phyloP scores from a whole-genome alignment of 1,140 invertebrate species.

The Meloidogyne exigua region DNA sequence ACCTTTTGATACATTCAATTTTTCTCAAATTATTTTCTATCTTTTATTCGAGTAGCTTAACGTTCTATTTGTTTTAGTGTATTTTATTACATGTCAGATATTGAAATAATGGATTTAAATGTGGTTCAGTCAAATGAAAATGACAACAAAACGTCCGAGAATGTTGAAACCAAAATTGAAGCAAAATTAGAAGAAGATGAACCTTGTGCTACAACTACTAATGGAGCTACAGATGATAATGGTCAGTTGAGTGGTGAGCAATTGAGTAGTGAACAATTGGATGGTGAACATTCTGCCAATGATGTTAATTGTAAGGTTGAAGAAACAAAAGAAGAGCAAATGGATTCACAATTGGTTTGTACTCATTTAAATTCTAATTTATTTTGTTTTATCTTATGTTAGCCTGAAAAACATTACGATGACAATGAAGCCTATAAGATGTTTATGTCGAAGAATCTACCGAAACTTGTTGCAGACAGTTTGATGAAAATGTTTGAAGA shows the following conservation, averaged over 20 bases:
- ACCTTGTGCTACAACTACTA: background rate
- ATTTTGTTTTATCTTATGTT: background rate
- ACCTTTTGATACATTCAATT: background rate
- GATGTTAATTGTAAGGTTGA: background rate
- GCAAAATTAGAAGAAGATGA: background rate
- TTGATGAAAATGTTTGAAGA: slow-evolving; percentile 29
- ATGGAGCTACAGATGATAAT: background rate
- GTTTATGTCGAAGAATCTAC: slow-evolving; percentile 33
- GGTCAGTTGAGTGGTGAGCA: background rate
- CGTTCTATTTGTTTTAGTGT: background rate
- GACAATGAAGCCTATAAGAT: slow-evolving; percentile 35
- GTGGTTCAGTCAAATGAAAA: background rate
- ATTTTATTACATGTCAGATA: background rate
- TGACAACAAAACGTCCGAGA: background rate
- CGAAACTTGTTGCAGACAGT: slow-evolving; percentile 18
- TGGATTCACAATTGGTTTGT: background rate
- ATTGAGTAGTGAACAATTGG: background rate
- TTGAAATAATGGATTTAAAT: slow-evolving; percentile 1
- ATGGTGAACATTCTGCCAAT: background rate
- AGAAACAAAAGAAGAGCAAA: background rate
- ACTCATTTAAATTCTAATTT: background rate
- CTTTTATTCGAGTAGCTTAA: too few relatives aligned
- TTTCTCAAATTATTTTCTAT: background rate
- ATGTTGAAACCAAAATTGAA: background rate
- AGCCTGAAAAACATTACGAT: slow-evolving; percentile 17